Evolutionary conservation across 1,140 invertebrate species (phyloP).

Genomic region (Meteorus sp.): DNA sequence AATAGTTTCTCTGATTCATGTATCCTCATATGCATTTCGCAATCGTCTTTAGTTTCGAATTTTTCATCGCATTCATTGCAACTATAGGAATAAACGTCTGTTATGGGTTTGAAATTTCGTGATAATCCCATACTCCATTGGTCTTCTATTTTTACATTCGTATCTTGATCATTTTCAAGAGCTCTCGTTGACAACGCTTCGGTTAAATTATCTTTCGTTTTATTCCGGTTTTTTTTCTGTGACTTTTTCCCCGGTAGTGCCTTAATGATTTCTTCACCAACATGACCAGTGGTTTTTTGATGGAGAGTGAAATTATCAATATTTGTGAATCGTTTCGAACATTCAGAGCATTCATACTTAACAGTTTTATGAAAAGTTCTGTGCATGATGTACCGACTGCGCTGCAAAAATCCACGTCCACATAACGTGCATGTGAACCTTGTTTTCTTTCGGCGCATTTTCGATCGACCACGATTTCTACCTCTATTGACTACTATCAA

Average conservation of each 20-base stretch:
- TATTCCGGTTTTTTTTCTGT: slow-evolving; percentile 24
- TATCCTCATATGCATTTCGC: slow-evolving; percentile 62
- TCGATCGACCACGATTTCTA: slow-evolving; percentile 60
- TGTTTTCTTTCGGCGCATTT: slow-evolving; percentile 54
- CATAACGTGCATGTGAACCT: slow-evolving; percentile 62
- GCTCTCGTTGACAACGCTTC: too few species aligned
- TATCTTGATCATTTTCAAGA: too few species aligned
- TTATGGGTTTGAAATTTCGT: not conserved
- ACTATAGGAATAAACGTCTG: slow-evolving; percentile 39
- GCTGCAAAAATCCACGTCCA: slow-evolving; percentile 59
- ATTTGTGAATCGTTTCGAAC: slow-evolving; percentile 55
- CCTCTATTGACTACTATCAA: slow-evolving; percentile 64
- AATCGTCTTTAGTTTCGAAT: slow-evolving; percentile 62
- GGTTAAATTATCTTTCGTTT: too few species aligned
- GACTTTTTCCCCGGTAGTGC: too few species aligned
- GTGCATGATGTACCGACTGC: slow-evolving; percentile 57
- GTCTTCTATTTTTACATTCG: too few species aligned
- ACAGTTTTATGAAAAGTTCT: slow-evolving; percentile 58
- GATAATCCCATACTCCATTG: not conserved
- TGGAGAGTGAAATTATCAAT: slow-evolving; percentile 58
- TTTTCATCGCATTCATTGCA: slow-evolving; percentile 63
- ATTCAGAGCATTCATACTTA: slow-evolving; percentile 60
- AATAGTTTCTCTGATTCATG: slow-evolving; percentile 62
- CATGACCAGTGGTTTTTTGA: slow-evolving; percentile 59
- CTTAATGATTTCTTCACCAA: slow-evolving; percentile 52